These are phyloP conservation scores for human DNA, from an alignment of 2,113 vertebrate species.

Conservation along the genomic window GRCh38 chr13:63645001-63645500, in stretches of 20 bases:
- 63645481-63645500: not conserved
- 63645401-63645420: not conserved
- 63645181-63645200: too few relatives aligned
- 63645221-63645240: not conserved
- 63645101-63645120: not conserved
- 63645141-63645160: not conserved
- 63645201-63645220: not conserved
- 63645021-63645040: not conserved
- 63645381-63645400: not conserved
- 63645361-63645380: not conserved
- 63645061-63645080: not conserved
- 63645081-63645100: not conserved
- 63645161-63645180: not conserved
- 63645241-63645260: not conserved
- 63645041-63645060: not conserved
- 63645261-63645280: not conserved
- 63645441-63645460: not conserved
- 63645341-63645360: not conserved
- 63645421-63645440: not conserved
- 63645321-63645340: not conserved
- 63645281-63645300: not conserved
- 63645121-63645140: not conserved
- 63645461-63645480: not conserved
- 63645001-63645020: not conserved
- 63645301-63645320: not conserved